Conservation (phyloP, 1,140 invertebrate species). For the Archegozetes longisetosus region DNA sequence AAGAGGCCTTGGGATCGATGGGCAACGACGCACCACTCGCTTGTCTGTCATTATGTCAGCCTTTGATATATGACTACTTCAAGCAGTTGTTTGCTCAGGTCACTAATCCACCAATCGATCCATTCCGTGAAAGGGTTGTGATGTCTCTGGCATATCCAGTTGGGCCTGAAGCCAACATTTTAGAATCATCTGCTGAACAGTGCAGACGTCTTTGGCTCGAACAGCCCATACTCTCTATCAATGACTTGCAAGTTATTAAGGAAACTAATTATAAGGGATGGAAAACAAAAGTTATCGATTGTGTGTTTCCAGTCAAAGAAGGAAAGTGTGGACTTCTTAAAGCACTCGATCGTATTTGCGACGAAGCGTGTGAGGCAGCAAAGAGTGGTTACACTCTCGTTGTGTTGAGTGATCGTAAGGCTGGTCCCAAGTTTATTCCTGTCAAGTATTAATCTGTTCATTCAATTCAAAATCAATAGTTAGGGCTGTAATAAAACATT, state of each 20-base stretch:
- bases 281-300: constrained; percentile 79
- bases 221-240: constrained; percentile 82
- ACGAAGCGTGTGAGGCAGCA: constrained; percentile 65
- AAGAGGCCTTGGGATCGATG: constrained; percentile 97
- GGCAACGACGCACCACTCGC: constrained; percentile 95
- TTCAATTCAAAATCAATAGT: too few relatives aligned
- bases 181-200: constrained; percentile 72
- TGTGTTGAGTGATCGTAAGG: constrained; percentile 68
- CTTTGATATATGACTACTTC: constrained; percentile 90
- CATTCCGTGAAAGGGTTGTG: constrained; percentile 94
- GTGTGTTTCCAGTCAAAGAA: constrained; percentile 54
- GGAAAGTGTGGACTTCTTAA: constrained; percentile 54
- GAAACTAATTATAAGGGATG: constrained; percentile 70
- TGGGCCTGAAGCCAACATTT: constrained; percentile 77
- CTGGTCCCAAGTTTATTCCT: constrained; percentile 40
- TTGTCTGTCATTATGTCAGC: constrained; percentile 85
- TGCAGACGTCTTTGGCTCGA: constrained; percentile 81
- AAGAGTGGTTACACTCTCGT: constrained; percentile 63
- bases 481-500: too few relatives aligned
- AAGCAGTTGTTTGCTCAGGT: constrained; percentile 99
- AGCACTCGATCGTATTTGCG: constrained; percentile 59
- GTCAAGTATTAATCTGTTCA: too few relatives aligned
- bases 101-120: constrained; percentile 99
- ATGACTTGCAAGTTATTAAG: constrained; percentile 74
- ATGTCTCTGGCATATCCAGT: constrained; percentile 70